These are phyloP conservation scores for Semnornis frantzii DNA, from an alignment of 2,113 vertebrate species.

Conservation along the genomic window DNA sequence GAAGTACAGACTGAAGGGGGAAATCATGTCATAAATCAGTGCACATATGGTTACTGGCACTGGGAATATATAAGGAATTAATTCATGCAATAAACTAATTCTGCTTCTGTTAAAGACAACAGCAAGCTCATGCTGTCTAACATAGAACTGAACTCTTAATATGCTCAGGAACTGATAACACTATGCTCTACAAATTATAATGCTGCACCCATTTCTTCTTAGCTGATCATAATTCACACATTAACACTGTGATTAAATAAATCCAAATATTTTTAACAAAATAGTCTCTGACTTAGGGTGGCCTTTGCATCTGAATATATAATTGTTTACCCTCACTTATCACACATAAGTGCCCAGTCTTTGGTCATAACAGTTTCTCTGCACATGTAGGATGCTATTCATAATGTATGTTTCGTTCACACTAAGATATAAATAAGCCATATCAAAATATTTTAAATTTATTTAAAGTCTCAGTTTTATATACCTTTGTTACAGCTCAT, in stretches of 20 bases:
- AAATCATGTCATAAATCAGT: background rate
- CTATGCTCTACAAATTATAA: background rate
- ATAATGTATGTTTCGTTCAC: conserved; percentile 63
- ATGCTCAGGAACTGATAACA: background rate
- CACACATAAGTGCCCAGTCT: conserved; percentile 24
- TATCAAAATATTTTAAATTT: conserved; percentile 73
- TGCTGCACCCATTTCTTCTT: background rate
- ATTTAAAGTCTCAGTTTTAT: conserved; percentile 70
- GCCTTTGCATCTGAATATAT: background rate
- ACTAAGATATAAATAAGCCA: conserved; percentile 60
- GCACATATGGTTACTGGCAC: background rate
- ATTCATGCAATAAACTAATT: background rate
- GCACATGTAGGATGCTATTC: conserved; percentile 63
- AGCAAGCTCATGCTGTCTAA: background rate
- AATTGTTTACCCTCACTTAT: conserved; percentile 10
- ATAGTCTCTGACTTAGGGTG: background rate
- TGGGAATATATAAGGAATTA: background rate
- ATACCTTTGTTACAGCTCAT: conserved; percentile 64
- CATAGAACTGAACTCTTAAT: background rate
- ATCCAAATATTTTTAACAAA: conserved; percentile 24
- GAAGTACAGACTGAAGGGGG: background rate
- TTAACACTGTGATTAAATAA: conserved; percentile 23
- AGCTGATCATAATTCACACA: background rate
- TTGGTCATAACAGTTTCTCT: conserved; percentile 70
- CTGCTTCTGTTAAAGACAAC: background rate